A percentile compares a stretch with the other conserved stretches of the same genome.
Evolutionary conservation across 2,113 vertebrate genomes (phyloP).

Genomic region (Percina caprodes): DNA sequence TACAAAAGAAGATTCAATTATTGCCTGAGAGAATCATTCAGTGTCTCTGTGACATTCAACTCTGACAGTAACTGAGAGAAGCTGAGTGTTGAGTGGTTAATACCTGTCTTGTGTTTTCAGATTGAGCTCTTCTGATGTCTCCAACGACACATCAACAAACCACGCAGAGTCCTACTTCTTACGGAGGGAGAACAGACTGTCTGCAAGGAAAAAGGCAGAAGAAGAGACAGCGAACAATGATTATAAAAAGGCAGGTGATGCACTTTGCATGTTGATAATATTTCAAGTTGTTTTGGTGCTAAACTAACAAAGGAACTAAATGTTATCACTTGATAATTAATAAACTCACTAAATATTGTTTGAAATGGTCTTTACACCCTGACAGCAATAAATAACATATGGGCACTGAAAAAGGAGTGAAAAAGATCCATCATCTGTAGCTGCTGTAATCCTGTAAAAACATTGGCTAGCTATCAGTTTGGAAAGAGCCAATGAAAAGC

Average conservation of each 20-base stretch:
- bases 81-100: not conserved
- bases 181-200: slow-evolving; percentile 87
- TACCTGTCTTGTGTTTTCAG: slow-evolving; percentile 68
- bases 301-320: not conserved
- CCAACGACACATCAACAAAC: slow-evolving; percentile 79
- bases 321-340: not conserved
- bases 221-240: slow-evolving; percentile 86
- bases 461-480: too few species aligned
- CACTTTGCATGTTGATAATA: not conserved
- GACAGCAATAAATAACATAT: too few species aligned
- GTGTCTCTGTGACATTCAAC: not conserved
- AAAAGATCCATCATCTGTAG: too few species aligned
- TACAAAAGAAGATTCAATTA: not conserved
- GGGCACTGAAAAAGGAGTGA: too few species aligned
- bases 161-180: slow-evolving; percentile 86
- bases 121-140: slow-evolving; percentile 84
- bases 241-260: slow-evolving; percentile 87
- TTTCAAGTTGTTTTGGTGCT: not conserved
- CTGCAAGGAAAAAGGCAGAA: slow-evolving; percentile 85
- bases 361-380: too few species aligned
- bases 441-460: too few species aligned
- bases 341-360: not conserved
- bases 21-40: not conserved
- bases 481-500: too few species aligned
- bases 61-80: not conserved